These are phyloP conservation scores for Gymnoscopelus braueri DNA, from an alignment of 2,797 vertebrate species.

Conservation along the genomic window DNA sequence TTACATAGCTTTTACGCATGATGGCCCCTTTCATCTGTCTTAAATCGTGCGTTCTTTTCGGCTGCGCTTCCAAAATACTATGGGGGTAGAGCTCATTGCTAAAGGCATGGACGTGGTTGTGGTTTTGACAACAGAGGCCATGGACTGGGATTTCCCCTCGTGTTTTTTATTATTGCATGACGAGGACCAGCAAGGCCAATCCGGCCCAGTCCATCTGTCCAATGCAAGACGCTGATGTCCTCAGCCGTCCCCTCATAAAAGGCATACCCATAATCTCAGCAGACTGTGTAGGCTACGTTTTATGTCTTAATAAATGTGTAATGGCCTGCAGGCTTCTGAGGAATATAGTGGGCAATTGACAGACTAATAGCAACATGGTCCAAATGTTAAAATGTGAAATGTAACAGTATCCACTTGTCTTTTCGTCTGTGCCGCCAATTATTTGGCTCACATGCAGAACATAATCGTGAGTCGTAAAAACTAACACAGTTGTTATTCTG, in stretches of 20 bases:
- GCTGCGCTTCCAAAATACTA: not conserved
- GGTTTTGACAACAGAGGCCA: not conserved
- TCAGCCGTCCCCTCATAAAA: conserved; percentile 29
- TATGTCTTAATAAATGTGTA: conserved; percentile 51
- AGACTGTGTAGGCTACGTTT: conserved; percentile 27
- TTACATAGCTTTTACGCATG: too few species aligned
- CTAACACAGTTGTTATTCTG: not conserved
- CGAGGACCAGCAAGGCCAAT: conserved; percentile 18
- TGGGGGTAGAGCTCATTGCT: not conserved
- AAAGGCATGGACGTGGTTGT: not conserved
- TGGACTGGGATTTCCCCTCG: conserved; percentile 1
- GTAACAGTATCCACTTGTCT: not conserved
- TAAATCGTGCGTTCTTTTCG: not conserved
- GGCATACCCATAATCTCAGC: conserved; percentile 36
- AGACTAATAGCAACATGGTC: conserved; percentile 24
- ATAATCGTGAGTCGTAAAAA: not conserved
- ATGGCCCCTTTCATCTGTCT: too few species aligned
- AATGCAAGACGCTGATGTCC: conserved; percentile 27
- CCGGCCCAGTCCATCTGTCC: conserved; percentile 23
- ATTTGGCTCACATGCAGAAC: conserved; percentile 1
- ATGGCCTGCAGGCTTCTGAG: conserved; percentile 31
- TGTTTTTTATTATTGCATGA: conserved; percentile 35
- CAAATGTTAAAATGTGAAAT: conserved; percentile 24
- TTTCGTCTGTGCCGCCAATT: conserved; percentile 36
- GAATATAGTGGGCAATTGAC: conserved; percentile 12